Evolutionary conservation across 2,113 vertebrate genomes (phyloP).

Genomic region (cattle (Bos taurus)): ARS-UCD2.0 NC_037329.1:94859001-94859500

Average conservation of each 20-base stretch:
- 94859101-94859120: constrained; percentile 44
- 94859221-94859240: neutral
- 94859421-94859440: neutral
- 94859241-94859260: constrained; percentile 25
- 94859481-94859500: neutral
- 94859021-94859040: constrained; percentile 33
- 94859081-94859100: constrained; percentile 22
- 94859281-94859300: constrained; percentile 27
- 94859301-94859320: neutral
- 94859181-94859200: neutral
- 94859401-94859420: neutral
- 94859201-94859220: neutral
- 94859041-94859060: neutral
- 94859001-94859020: neutral
- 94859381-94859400: constrained; percentile 14
- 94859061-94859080: neutral
- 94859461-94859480: neutral
- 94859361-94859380: neutral
- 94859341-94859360: neutral
- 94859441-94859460: constrained; percentile 18
- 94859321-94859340: neutral
- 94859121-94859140: neutral
- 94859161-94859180: constrained; percentile 43
- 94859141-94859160: constrained; percentile 13
- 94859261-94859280: constrained; percentile 9